Base-by-base conservation (phyloP, 1,140 invertebrate genomes). In the Triops cancriformis region DNA sequence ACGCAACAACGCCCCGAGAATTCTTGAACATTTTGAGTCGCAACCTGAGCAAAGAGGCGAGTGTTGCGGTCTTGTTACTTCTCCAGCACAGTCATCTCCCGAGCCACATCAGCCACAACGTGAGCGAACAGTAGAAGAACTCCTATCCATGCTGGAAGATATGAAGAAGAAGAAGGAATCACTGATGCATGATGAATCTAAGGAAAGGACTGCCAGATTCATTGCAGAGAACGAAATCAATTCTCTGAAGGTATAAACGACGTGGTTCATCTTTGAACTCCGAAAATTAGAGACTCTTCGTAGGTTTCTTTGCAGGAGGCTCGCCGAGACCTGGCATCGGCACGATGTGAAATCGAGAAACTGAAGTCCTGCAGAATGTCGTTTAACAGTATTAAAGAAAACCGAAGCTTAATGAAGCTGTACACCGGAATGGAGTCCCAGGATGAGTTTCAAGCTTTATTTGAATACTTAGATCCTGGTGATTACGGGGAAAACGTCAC, bases 401-500 rank as follows among this genome's bases (percentile, higher is more conserved):
- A 45, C 18, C 10, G 18, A n/a, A n/a, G n/a, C n/a, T n/a, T n/a
- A n/a, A n/a, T n/a, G n/a, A n/a, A n/a, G n/a, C n/a, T n/a, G n/a
- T n/a, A n/a, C n/a, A n/a, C n/a, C n/a, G n/a, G n/a, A n/a, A n/a
- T n/a, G n/a, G n/a, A n/a, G n/a, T n/a, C 10, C 10, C 10, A 12
- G 42, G 1, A 26, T 9, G 74, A 26, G 28, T 75, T 75, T 37
- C 28, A 1, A 23, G 74, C 74, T 12, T n/a, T 75, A n/a, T 75
- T 26, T 31, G 6, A 1, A n/a, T 75, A 75, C 28, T 31, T 75
- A n/a, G n/a, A 75, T 75, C 28, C 74, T 23, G 74, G 74, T 23
- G 74, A 75, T 27, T n/a, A 26, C 28, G 74, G 6, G 28, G 26
- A 75, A 31, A 75, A 75, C 28, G n/a, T 75, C 28, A 41, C 28